Conservation (phyloP, 2,113 vertebrate genomes). For the Vidua chalybeata region DNA sequence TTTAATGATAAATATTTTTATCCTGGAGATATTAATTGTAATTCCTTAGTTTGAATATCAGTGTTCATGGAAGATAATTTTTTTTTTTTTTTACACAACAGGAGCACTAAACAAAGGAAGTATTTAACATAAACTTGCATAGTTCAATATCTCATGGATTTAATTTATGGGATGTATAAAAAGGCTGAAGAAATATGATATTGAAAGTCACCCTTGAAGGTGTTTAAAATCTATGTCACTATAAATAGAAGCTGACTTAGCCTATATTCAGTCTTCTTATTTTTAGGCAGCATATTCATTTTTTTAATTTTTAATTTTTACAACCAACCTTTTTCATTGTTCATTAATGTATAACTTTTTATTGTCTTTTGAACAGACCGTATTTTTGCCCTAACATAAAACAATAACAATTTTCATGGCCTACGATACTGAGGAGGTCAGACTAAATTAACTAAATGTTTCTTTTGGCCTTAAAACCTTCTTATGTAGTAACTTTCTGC, state of each 20-base stretch:
- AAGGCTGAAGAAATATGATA: not conserved
- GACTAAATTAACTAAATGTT: not conserved
- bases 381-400: not conserved
- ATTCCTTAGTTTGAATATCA: not conserved
- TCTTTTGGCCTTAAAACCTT: not conserved
- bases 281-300: not conserved
- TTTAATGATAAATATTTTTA: not conserved
- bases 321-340: not conserved
- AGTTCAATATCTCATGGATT: not conserved
- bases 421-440: not conserved
- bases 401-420: not conserved
- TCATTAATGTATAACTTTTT: not conserved
- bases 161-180: not conserved
- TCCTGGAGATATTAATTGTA: not conserved
- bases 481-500: not conserved
- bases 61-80: not conserved
- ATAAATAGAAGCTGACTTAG: not conserved
- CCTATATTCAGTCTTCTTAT: not conserved
- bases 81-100: not conserved
- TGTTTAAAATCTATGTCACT: not conserved
- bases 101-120: not conserved
- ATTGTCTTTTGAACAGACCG: not conserved
- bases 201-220: not conserved
- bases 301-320: constrained; percentile 2
- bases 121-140: not conserved